These are phyloP conservation scores for Zingel zingel DNA, from an alignment of 2,113 vertebrate genomes.

Conservation along the genomic window DNA sequence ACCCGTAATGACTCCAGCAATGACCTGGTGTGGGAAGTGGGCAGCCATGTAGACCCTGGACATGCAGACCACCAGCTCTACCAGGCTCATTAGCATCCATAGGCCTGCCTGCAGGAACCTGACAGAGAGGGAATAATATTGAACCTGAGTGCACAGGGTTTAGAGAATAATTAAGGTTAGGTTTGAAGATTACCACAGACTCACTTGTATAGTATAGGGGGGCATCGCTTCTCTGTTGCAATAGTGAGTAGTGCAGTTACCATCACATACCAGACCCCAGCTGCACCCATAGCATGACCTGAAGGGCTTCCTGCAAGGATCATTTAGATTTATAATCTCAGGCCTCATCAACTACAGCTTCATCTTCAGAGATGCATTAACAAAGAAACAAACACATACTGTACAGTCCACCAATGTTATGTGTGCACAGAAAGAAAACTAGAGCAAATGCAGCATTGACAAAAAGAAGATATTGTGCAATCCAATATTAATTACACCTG, in stretches of 20 bases:
- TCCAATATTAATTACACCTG: background rate
- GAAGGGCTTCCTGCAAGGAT: conserved; percentile 83
- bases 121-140: background rate
- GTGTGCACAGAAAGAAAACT: background rate
- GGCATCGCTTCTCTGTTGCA: conserved; percentile 66
- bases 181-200: conserved; percentile 22
- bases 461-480: background rate
- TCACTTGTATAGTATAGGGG: conserved; percentile 75
- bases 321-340: background rate
- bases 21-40: conserved; percentile 97
- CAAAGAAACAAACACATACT: no score
- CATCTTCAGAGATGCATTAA: no score
- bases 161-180: background rate
- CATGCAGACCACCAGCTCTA: conserved; percentile 90
- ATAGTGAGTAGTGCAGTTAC: conserved; percentile 79
- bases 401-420: background rate
- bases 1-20: conserved; percentile 94
- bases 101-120: conserved; percentile 86
- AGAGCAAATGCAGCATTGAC: background rate
- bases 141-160: background rate
- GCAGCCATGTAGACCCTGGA: conserved; percentile 96
- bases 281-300: conserved; percentile 86
- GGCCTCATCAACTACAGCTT: no score
- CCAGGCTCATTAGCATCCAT: conserved; percentile 85
- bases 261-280: conserved; percentile 86